These are phyloP conservation scores for Machimus rusticus DNA, from an alignment of 2,888 invertebrate species.

Conservation along the genomic window DNA sequence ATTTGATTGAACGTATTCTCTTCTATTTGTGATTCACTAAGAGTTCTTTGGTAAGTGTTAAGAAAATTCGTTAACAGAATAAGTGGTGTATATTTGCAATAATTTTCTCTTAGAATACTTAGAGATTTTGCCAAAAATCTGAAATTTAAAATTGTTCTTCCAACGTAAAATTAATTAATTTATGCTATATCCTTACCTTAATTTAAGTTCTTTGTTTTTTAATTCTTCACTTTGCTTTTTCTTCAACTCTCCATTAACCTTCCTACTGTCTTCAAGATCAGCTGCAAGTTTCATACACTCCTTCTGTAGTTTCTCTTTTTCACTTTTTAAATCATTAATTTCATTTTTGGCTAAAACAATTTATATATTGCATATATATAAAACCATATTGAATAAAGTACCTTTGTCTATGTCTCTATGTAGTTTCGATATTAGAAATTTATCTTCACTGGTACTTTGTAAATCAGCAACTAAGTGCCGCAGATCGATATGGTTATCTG, in stretches of 20 bases:
- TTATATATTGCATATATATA: not conserved
- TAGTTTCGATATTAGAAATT: conserved; percentile 58
- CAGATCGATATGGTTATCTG: conserved; percentile 60
- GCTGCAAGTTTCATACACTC: conserved; percentile 50
- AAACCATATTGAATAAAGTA: conserved; percentile 41
- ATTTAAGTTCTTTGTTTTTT: conserved; percentile 55
- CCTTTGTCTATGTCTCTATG: conserved; percentile 59
- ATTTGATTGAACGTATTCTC: not conserved
- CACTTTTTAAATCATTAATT: conserved; percentile 52
- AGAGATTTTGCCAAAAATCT: conserved; percentile 58
- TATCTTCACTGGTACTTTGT: conserved; percentile 59
- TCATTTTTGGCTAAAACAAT: conserved; percentile 55
- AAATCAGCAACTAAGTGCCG: conserved; percentile 62
- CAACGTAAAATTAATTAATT: not conserved
- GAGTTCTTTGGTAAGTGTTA: conserved; percentile 55
- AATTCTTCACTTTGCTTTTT: conserved; percentile 55
- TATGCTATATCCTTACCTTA: conserved; percentile 51
- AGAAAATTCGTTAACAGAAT: conserved; percentile 60
- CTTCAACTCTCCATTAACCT: conserved; percentile 49
- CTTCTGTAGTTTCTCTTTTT: conserved; percentile 52
- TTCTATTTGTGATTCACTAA: conserved; percentile 47
- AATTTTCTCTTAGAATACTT: conserved; percentile 57
- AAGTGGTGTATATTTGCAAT: conserved; percentile 61
- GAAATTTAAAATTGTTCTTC: not conserved
- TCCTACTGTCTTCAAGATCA: conserved; percentile 51